A percentile compares a stretch with the other conserved stretches of the same genome.
These are phyloP conservation scores for Coenonympha glycerion DNA, from an alignment of 2,888 invertebrate species.

Conservation along the genomic window DNA sequence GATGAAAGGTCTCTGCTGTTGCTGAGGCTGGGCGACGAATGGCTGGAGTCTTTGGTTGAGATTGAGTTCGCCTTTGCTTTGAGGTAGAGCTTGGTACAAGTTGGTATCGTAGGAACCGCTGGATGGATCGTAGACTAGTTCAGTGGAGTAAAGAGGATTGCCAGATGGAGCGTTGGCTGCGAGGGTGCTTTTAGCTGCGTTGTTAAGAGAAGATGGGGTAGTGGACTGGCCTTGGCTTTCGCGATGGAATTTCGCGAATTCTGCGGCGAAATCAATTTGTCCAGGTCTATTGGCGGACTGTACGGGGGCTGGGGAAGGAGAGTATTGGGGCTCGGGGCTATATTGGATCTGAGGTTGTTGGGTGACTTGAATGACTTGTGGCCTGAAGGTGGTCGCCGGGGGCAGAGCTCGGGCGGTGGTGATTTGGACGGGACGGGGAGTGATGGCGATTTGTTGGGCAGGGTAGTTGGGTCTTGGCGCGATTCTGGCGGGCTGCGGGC, in stretches of 20 bases:
- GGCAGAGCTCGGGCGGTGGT: slow-evolving; percentile 71
- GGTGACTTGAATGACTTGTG: slow-evolving; percentile 78
- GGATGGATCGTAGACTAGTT: slow-evolving; percentile 84
- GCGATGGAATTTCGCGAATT: slow-evolving; percentile 83
- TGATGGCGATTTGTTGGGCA: slow-evolving; percentile 73
- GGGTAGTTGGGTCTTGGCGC: slow-evolving; percentile 57
- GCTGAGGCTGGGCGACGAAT: slow-evolving; percentile 79
- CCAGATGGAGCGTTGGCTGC: slow-evolving; percentile 61
- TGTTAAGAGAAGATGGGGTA: slow-evolving; percentile 54
- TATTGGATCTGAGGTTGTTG: slow-evolving; percentile 62
- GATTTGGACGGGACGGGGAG: slow-evolving; percentile 75
- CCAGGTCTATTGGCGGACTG: slow-evolving; percentile 49
- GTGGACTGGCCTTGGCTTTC: slow-evolving; percentile 78
- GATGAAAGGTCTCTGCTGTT: slow-evolving; percentile 73
- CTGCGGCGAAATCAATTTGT: slow-evolving; percentile 82
- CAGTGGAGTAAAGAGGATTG: slow-evolving; percentile 84
- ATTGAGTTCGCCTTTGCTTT: slow-evolving; percentile 82
- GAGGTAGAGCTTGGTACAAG: slow-evolving; percentile 84
- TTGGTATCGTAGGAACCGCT: slow-evolving; percentile 87
- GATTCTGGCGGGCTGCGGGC: slow-evolving; percentile 42
- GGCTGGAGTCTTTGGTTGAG: slow-evolving; percentile 85
- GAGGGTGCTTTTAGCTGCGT: slow-evolving; percentile 52
- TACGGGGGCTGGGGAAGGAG: slow-evolving; percentile 53
- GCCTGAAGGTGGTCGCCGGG: slow-evolving; percentile 81
- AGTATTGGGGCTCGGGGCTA: slow-evolving; percentile 51